Base-by-base conservation (phyloP, 2,797 vertebrate genomes). In the Acanthiza pusilla region DNA sequence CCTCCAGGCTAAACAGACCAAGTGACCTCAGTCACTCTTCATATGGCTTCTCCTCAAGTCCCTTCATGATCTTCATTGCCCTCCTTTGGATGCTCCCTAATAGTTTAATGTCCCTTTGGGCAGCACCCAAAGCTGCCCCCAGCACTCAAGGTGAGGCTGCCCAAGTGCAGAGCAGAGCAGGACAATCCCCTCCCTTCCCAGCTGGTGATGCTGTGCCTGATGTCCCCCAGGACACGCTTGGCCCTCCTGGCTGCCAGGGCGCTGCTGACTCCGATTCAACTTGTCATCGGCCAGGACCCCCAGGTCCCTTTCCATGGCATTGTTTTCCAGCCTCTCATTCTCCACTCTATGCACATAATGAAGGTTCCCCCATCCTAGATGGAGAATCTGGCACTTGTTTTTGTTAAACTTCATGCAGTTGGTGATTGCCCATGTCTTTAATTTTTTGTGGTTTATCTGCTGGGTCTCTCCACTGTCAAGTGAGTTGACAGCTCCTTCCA, bases 121-220 rank as follows among this genome's bases (percentile, higher is more conserved):
- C n/a, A n/a, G 21, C 7, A 2, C 25, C 17, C 11, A 54, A 14
- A 30, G 4, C 20, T 47, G 25, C 8, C 7, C 55, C 15, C 9
- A 68, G 13, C 1, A 21, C 20, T 5, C 0, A 0, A 42, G 55
- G 8, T 30, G 42, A 77, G 42, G 34, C 10, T 0, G 0, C 26
- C 3, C 10, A 50, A 70, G 16, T 1, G 5, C 48, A 62, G 34
- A 70, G 30, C 20, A 77, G 57, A 62, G 42, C 0, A 0, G 65
- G 21, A 70, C 26, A 70, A 48, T 30, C 17, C 34, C 21, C 14
- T 47, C 8, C 42, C 55, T 14, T 9, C 36, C 34, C 0, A 0
- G 20, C 34, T 55, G 65, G 9, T 0, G 4, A 62, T 34, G 40
- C 25, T 62, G 26, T 48, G 11, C 17, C 42, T 55, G 65, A 47